Conservation (phyloP, 2,888 invertebrate genomes). For the Celastrina argiolus region DNA sequence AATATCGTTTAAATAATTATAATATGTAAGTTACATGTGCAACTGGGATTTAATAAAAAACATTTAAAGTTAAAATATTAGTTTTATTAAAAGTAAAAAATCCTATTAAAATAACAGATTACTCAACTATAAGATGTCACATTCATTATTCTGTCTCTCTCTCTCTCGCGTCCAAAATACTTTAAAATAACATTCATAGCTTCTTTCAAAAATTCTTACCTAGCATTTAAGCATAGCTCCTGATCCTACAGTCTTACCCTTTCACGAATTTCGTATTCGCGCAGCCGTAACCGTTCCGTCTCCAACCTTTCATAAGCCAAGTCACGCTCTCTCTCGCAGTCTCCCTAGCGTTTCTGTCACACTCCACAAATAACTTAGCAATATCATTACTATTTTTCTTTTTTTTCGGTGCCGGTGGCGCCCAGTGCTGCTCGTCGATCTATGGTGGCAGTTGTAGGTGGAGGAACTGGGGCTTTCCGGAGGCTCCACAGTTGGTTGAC, state of each 20-base stretch:
- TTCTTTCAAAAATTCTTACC: conserved; percentile 7
- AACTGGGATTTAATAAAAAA: conserved; percentile 1
- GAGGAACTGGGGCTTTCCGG: conserved; percentile 18
- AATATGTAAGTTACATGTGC: too few relatives aligned
- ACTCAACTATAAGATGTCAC: too few relatives aligned
- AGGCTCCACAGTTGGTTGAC: background rate
- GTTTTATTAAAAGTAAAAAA: too few relatives aligned
- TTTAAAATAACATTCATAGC: too few relatives aligned
- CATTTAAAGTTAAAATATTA: conserved; percentile 3
- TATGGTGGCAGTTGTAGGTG: background rate
- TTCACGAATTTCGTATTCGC: background rate
- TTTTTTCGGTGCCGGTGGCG: conserved; percentile 21
- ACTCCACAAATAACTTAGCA: conserved; percentile 24
- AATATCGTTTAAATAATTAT: too few relatives aligned
- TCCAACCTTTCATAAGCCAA: conserved; percentile 8
- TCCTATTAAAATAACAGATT: too few relatives aligned
- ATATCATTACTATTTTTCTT: conserved; percentile 26
- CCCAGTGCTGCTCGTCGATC: conserved; percentile 7
- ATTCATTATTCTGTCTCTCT: too few relatives aligned
- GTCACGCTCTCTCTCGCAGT: conserved; percentile 20
- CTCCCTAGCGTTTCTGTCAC: conserved; percentile 19
- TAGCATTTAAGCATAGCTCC: background rate
- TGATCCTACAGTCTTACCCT: background rate
- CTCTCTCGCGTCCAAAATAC: too few relatives aligned
- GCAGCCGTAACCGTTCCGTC: too few relatives aligned